Base-by-base conservation (phyloP, 2,113 vertebrate genomes). In the Phalacrocorax aristotelis region DNA sequence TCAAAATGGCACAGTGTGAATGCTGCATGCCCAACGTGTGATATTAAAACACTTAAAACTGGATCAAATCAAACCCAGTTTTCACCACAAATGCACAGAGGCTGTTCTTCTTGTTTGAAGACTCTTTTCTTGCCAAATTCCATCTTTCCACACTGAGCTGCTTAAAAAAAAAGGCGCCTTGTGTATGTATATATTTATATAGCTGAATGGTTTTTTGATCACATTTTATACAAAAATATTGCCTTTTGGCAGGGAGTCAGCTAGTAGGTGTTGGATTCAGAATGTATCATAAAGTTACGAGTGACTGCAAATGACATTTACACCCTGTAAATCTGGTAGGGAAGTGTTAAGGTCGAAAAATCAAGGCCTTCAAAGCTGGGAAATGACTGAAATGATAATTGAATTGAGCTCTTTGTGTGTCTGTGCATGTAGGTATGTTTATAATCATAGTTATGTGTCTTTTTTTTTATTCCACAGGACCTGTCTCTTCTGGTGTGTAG, bases 1-100 rank as follows among this genome's bases (percentile, higher is more conserved):
- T 95, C 88, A 95, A 62, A 97, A 96, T 95, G 92, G 80, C 92
- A 97, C 95, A 93, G 95, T 95, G 92, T 97, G 97, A 97, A 96
- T 0, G 0, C 94, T 93, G 90, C 88, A 88, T 92, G 93, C 90
- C 95, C 90, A 38, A 95, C 2, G 48, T 96, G 95, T 90, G 95
- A 95, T 95, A 96, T 86, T 94, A 86, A 95, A 97, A 95, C 94
- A 88, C 90, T 94, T 64, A 90, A 58, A 95, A 95, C 96, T 90
- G 80, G 79, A 95, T 94, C 83, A 94, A 97, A 97, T 97, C 94
- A 96, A 95, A 87, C 88, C 85, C 88, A 89, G 92, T 96, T 97
- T 96, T 92, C 82, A 94, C 96, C 96, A 60, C 97, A 97, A 97
- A 80, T 0, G 60, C 14, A 1, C 38, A 81, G 90, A 96, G 88